These are phyloP conservation scores for Pherbina coryleti DNA, from an alignment of 2,888 invertebrate species.

Conservation along the genomic window DNA sequence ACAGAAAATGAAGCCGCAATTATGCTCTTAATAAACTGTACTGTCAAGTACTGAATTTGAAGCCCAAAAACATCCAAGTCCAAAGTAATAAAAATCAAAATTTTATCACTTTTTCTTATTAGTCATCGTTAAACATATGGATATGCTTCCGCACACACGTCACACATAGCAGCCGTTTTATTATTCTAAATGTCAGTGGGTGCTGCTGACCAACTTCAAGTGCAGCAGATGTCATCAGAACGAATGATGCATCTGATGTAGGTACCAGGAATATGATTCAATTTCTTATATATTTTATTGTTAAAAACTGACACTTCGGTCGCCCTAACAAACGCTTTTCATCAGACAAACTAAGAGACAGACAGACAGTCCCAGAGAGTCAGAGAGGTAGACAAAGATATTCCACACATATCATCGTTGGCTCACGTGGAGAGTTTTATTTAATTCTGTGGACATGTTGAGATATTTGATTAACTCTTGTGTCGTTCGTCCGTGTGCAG, in stretches of 20 bases:
- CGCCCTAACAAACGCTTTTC: not conserved
- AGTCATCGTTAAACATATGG: constrained; percentile 13
- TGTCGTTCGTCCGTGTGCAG: too few relatives aligned
- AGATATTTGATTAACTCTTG: constrained; percentile 12
- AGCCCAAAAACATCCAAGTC: not conserved
- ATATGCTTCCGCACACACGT: constrained; percentile 2
- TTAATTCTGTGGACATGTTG: not conserved
- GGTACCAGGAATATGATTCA: too few relatives aligned
- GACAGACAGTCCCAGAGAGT: not conserved
- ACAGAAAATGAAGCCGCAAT: too few relatives aligned
- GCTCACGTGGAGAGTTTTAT: not conserved
- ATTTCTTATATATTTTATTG: too few relatives aligned
- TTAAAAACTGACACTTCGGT: too few relatives aligned
- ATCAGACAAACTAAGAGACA: not conserved
- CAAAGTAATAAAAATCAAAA: constrained; percentile 2
- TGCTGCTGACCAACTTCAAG: not conserved
- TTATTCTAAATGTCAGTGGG: not conserved
- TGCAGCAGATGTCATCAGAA: too few relatives aligned
- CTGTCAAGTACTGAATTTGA: not conserved
- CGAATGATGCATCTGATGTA: too few relatives aligned
- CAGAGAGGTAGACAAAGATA: not conserved
- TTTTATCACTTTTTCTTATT: not conserved
- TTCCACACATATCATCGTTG: not conserved
- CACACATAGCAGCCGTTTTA: not conserved
- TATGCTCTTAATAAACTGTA: too few relatives aligned